Conservation (phyloP, 2,888 invertebrate species). For the Hyles lineata region DNA sequence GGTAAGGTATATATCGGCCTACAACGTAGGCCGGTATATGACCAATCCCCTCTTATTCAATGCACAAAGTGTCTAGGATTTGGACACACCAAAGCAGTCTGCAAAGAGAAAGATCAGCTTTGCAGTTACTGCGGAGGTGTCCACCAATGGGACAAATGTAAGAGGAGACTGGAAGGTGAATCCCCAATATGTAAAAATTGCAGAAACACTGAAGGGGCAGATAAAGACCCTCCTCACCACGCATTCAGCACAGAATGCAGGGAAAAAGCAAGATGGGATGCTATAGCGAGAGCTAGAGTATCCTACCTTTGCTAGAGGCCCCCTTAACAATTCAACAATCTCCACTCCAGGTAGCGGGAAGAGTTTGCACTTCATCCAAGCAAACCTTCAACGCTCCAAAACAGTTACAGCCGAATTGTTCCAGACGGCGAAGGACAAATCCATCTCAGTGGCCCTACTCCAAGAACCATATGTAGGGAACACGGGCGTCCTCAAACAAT, state of each 20-base stretch:
- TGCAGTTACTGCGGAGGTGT: slow-evolving; percentile 44
- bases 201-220: no score
- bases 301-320: slow-evolving; percentile 40
- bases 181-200: no score
- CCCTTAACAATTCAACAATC: background rate
- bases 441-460: slow-evolving; percentile 36
- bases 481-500: slow-evolving; percentile 28
- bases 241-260: slow-evolving; percentile 34
- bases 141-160: slow-evolving; percentile 36
- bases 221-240: background rate
- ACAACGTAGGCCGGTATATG: slow-evolving; percentile 2
- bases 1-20: slow-evolving; percentile 25
- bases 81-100: slow-evolving; percentile 43
- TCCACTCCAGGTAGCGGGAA: background rate
- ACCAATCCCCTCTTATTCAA: slow-evolving; percentile 31
- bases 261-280: slow-evolving; percentile 39
- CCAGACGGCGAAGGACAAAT: slow-evolving; percentile 32
- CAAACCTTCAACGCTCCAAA: slow-evolving; percentile 41
- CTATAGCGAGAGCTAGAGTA: slow-evolving; percentile 37
- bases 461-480: slow-evolving; percentile 50
- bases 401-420: slow-evolving; percentile 43
- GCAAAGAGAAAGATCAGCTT: slow-evolving; percentile 35
- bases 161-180: no score
- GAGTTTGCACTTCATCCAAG: slow-evolving; percentile 36
- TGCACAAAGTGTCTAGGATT: slow-evolving; percentile 43